Evolutionary conservation across 2,888 invertebrate genomes (phyloP), one percentile per base, ranked within the genome.

Genomic region (Nasonovia ribisnigri): DNA sequence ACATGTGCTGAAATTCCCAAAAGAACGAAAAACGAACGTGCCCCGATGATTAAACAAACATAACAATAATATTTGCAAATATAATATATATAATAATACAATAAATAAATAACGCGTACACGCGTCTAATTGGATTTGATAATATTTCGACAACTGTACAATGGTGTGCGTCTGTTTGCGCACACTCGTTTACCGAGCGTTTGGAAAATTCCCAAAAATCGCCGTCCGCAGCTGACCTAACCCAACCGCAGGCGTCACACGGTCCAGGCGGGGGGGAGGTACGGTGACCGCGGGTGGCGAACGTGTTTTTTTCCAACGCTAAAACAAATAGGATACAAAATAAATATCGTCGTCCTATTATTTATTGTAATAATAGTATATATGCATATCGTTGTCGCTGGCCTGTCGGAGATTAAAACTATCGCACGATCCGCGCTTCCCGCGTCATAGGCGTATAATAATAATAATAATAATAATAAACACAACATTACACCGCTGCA

Each of bases 1-100:
- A 36, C 88, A 89, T 46, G 93, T 89, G 93, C 67, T 42, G 60
- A 89, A 93, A 93, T 93, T 93, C 93, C 77, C 93, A 84, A 88
- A 89, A 93, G 89, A 93, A 93, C 89, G 43, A 57, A 89, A 89
- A 89, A 84, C 84, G 93, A 84, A 93, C 93, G 93, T 89, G 89
- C 89, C 43, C 46, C 54, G 89, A 57, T 48, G n/a, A 84, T 89
- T 89, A 57, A 88, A 88, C 88, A 92, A 92, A 92, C 86, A 92
- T 8, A 87, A 67, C 26, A 57, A 77, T 77, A 77, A 36, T 77
- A 77, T 77, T 36, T 77, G 84, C 36, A n/a, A 51, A 90, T 84
- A 84, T 91, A 51, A 88, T 88, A 36, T 51, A 54, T 54, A 42
- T 88, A 36, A 36, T 88, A 36, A 51, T 88, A n/a, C n/a, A 48